phyloP scores from a whole-genome alignment of 2,113 vertebrate genomes.

The Synodontis membranacea region DNA sequence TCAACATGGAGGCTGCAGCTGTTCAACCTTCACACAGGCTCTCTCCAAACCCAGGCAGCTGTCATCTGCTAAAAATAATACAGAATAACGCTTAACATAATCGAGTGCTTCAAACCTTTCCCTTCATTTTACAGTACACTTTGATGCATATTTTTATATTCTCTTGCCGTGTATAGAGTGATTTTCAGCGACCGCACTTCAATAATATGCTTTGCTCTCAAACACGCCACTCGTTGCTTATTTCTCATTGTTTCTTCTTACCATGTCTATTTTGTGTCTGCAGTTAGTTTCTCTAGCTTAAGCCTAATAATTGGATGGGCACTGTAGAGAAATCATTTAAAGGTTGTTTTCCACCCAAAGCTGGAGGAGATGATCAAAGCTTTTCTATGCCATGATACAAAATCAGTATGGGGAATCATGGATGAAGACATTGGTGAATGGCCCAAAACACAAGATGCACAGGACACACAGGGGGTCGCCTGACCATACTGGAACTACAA shows the following conservation, averaged over 20 bases:
- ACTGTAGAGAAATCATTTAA: background rate
- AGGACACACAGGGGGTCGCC: conserved; percentile 10
- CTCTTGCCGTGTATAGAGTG: background rate
- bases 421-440: background rate
- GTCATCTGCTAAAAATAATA: conserved; percentile 35
- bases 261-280: background rate
- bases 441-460: background rate
- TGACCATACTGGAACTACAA: conserved; percentile 17
- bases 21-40: conserved; percentile 7
- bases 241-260: background rate
- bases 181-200: background rate
- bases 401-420: background rate
- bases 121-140: background rate
- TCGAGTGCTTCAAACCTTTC: background rate
- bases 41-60: conserved; percentile 21
- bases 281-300: background rate
- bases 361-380: background rate
- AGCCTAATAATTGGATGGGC: background rate
- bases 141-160: background rate
- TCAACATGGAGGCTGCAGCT: conserved; percentile 51
- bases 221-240: background rate
- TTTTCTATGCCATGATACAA: background rate
- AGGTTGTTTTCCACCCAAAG: background rate
- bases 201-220: background rate
- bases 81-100: background rate